Base-by-base conservation (phyloP, 2,113 vertebrate species). In the Urocolius indicus region DNA sequence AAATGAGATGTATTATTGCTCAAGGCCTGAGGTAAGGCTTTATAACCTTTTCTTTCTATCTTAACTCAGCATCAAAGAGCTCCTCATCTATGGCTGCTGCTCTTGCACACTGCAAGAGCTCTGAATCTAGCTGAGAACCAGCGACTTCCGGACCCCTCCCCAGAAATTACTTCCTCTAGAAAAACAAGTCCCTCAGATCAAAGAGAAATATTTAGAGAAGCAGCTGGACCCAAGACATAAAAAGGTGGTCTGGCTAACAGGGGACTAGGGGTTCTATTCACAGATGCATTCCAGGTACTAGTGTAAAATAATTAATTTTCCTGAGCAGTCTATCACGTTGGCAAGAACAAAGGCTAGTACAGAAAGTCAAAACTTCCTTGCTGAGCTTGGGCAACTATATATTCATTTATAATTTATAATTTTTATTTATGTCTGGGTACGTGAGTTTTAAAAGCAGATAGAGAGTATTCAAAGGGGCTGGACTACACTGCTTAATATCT, bases 151-250 rank as follows among this genome's bases (percentile, higher is more conserved):
- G 55, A 77, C 55, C 34, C 24, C 32, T 80, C 84, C 69, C 48
- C 86, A 86, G 68, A 96, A 96, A 88, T n/a, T 65, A 90, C 57
- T 86, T 82, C 38, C 16, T 72, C 61, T 45, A 52, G 34, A 77
- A 93, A 86, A 96, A 88, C 14, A 94, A 83, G 38, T 58, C 90
- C 36, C 90, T 80, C 55, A 90, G n/a, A 83, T 63, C 77, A 86
- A 92, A 90, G 29, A 58, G 43, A 93, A 95, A 84, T 96, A 93
- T 94, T 93, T 88, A 86, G 59, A 90, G 51, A 92, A 92, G 48
- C 86, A 92, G 73, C 89, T 87, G 80, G 92, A 77, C 57, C 5
- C 3, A 2, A 61, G 19, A 79, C 61, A 55, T 74, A 86, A 88
- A 95, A 88, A 83, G 52, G 22, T 92, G 41, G 8, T 51, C 65